Evolutionary conservation across 2,888 invertebrate genomes (phyloP).

Genomic region (Odontothrips loti): DNA sequence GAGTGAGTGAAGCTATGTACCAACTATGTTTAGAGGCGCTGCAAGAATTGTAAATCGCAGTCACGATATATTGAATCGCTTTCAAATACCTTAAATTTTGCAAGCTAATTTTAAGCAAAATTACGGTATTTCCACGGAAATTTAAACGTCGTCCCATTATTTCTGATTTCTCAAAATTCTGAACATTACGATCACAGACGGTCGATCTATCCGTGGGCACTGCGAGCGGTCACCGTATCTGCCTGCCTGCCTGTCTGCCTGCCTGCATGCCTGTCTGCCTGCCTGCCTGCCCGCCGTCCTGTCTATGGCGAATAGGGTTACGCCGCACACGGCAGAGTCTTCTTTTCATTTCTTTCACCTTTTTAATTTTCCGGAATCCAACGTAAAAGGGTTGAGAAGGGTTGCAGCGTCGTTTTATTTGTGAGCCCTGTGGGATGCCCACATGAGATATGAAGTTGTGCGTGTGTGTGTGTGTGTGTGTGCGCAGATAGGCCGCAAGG

Average conservation of each 20-base stretch:
- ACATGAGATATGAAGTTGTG: not conserved
- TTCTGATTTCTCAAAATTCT: no score
- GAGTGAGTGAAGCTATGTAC: no score
- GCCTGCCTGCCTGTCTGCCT: not conserved
- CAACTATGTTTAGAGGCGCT: no score
- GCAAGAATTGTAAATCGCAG: no score
- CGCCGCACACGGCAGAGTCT: no score
- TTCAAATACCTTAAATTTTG: no score
- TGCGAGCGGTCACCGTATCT: not conserved
- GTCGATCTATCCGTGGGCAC: not conserved
- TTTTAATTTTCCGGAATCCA: constrained; percentile 20
- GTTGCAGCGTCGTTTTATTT: not conserved
- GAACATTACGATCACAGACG: not conserved
- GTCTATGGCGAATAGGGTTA: not conserved
- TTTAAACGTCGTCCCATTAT: no score
- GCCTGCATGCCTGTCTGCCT: not conserved
- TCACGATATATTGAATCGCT: no score
- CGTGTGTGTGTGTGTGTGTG: not conserved
- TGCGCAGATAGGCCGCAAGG: not conserved
- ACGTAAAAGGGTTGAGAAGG: constrained; percentile 16
- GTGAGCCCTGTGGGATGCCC: not conserved
- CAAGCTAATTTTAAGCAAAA: no score
- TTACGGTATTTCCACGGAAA: no score
- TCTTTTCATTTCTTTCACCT: not conserved
- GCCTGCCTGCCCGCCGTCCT: not conserved